Evolutionary conservation across 2,888 invertebrate species (phyloP).

Genomic region (Prosapia bicincta): DNA sequence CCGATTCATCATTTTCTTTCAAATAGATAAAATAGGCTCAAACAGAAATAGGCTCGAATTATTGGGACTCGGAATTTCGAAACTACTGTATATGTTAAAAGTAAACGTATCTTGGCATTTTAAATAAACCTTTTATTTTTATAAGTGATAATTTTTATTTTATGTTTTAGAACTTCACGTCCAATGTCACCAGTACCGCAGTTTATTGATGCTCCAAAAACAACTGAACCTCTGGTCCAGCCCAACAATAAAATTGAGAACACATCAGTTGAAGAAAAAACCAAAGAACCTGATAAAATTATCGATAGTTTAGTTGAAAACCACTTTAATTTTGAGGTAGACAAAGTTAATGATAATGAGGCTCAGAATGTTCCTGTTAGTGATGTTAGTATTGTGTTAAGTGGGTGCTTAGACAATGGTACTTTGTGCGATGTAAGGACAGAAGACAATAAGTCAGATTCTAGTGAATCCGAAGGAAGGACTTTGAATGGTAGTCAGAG

Average conservation of each 20-base stretch:
- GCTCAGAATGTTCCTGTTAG: background rate
- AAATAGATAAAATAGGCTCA: too few species aligned
- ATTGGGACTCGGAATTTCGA: too few species aligned
- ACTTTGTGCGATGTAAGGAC: background rate
- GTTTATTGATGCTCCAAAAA: constrained; percentile 45
- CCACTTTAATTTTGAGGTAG: constrained; percentile 8
- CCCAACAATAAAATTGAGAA: background rate
- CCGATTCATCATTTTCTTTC: too few species aligned
- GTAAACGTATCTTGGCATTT: too few species aligned
- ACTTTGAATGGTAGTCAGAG: background rate
- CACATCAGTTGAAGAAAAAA: constrained; percentile 1
- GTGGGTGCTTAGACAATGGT: background rate
- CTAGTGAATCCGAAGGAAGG: background rate
- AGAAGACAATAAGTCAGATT: background rate
- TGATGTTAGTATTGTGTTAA: background rate
- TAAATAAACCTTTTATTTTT: too few species aligned
- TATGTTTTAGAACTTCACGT: constrained; percentile 56
- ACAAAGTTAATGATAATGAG: background rate
- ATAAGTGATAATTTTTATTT: too few species aligned
- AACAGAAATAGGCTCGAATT: too few species aligned
- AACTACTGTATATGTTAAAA: too few species aligned
- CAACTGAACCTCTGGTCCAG: background rate
- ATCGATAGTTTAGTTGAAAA: background rate
- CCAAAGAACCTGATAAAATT: constrained; percentile 5
- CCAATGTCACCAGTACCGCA: constrained; percentile 71